Evolutionary conservation across 92 coral and sea anemone genomes (phyloP), one percentile per base, ranked within the genome.

Genomic region (Epizoanthus fatuus): DNA sequence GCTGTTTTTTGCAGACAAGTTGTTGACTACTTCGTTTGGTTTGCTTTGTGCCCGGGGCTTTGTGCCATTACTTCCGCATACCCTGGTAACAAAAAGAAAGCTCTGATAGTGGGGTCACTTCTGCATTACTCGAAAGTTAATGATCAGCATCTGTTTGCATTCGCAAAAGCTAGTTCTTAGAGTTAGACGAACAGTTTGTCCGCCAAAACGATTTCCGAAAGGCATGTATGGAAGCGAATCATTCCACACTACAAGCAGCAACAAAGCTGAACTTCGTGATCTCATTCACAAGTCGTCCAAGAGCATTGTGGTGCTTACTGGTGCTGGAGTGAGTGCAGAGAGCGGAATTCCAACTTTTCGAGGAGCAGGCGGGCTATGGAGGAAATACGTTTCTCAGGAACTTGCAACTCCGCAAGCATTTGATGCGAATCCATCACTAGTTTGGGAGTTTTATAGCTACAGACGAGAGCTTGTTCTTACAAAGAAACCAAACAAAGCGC

Each of bases 261-360:
- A 87, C 91, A 93, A 81, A 72, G 79, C 87, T 13, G 97, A 97
- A 53, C 91, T 97, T 62, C 89, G 85, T 8, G 86, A 88, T 20
- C 79, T 95, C 32, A 92, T 97, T 20, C 89, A 90, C 75, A 89
- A 90, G 66, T 76, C 81, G 68, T 92, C 97, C 4, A 71, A 83
- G 11, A 90, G 91, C 54, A 89, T 97, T 8, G 84, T 97, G 39
- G 89, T 97, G 51, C 88, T 97, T 1, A 93, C 94, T 7, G 99
- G 99, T 4, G 99, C 99, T 4, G 99, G 99, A 7, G 91, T 90
- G 7, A 97, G 99, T 71, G 99, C 99, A 0, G 99, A 97, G 73
- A 97, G 99, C 58, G 99, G 99, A 8, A 91, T 97, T 20, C 99
- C 99, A 6, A 97, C 99, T 67, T 97, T 97, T 70, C 98, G 99